Evolutionary conservation across 2,888 invertebrate genomes (phyloP), one percentile per base, ranked within the genome.

Genomic region (Emmelina monodactyla): DNA sequence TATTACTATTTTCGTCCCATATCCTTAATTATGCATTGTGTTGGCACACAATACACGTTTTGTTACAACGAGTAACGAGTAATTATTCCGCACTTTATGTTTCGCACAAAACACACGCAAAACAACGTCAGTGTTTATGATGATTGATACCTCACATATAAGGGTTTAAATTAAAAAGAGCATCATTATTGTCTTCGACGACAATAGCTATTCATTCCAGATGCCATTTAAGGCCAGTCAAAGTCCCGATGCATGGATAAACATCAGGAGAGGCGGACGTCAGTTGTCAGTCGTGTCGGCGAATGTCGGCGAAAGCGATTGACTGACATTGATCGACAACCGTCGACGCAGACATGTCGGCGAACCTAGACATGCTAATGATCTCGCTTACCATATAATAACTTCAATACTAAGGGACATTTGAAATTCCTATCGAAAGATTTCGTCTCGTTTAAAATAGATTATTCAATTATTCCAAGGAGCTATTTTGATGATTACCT

Each of bases 331-430:
- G 78, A 78, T 65, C 56, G 75, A 76, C 76, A 66, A 54, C 57
- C 62, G 58, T 56, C 45, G 57, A 55, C 58, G 53, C 22, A 29
- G 12, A 38, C 47, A 38, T 40, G 58, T 49, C 54, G 57, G 56
- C 54, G 58, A 54, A 55, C 52, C 55, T 50, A 61, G 71, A 73
- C 71, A 78, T 76, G 73, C 66, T 75, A 76, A 76, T 72, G 65
- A 56, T 55, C 51, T 68, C 67, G 66, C 60, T 76, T 76, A 68
- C 66, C 76, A 76, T 78, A 75, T 75, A 75, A 75, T 73, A 72
- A 68, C 63, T 63, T 61, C 55, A 47, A 51, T 59, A 63, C 62
- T 62, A 53, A 60, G 50, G 46, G 45, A 25, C 25, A 39, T 51
- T 56, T 54, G 54, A 50, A 61, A 57, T 65, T 61, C 46, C 41